These are phyloP conservation scores for Phacellophora camtschatica DNA, from an alignment of 30 jellyfish, hydroid and myxozoan species.

Conservation along the genomic window DNA sequence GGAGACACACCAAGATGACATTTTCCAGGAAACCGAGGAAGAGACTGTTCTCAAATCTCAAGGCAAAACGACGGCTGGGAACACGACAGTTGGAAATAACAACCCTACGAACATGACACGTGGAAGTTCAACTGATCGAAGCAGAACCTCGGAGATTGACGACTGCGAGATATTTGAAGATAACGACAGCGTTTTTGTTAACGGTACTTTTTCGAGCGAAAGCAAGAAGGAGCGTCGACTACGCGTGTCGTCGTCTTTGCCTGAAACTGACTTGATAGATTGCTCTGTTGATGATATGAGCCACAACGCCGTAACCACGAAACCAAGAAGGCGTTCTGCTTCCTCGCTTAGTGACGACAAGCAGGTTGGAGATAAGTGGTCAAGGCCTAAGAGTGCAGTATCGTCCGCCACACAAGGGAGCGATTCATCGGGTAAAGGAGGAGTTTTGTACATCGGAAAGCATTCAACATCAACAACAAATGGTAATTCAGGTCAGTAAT, in stretches of 20 bases:
- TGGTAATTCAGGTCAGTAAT: slow-evolving; percentile 33
- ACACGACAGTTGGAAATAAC: slow-evolving; percentile 63
- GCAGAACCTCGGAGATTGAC: not conserved
- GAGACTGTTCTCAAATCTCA: slow-evolving; percentile 62
- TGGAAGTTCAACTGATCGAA: not conserved
- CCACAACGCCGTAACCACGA: slow-evolving; percentile 26
- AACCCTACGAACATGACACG: slow-evolving; percentile 3
- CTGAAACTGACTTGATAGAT: slow-evolving; percentile 58
- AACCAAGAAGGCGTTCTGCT: slow-evolving; percentile 62
- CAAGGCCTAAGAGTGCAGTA: slow-evolving; percentile 43
- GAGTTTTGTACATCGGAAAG: slow-evolving; percentile 11
- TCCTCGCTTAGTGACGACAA: slow-evolving; percentile 60
- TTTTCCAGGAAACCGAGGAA: slow-evolving; percentile 56
- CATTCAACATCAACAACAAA: not conserved
- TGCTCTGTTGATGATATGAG: slow-evolving; percentile 32
- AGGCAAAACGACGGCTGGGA: slow-evolving; percentile 81
- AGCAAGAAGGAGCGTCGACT: slow-evolving; percentile 58
- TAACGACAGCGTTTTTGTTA: slow-evolving; percentile 7
- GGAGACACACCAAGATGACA: slow-evolving; percentile 57
- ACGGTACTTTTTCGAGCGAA: slow-evolving; percentile 34
- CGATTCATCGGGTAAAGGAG: slow-evolving; percentile 7
- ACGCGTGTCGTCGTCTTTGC: slow-evolving; percentile 56
- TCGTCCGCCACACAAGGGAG: slow-evolving; percentile 4
- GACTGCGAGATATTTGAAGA: slow-evolving; percentile 44
- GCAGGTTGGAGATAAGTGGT: slow-evolving; percentile 45